Percentiles rank a stretch among this genome's conserved stretches.
phyloP scores from a whole-genome alignment of 2,888 invertebrate species.

The Chymomyza procnemis region DNA sequence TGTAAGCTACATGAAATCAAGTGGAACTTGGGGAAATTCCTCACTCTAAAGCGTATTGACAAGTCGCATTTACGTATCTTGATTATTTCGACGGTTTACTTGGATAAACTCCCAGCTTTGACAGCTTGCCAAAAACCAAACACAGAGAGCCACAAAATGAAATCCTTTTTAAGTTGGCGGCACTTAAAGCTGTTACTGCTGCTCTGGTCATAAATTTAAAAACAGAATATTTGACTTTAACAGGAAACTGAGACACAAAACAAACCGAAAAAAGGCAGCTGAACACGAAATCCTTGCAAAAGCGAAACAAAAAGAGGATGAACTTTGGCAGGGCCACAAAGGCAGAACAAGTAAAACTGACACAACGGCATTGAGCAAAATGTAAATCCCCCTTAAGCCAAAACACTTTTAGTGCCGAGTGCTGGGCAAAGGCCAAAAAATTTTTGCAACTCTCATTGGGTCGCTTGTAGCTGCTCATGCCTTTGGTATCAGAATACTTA shows the following conservation, averaged over 20 bases:
- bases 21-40: too few species aligned
- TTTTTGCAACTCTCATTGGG: not conserved
- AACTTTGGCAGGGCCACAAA: not conserved
- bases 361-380: conserved; percentile 14
- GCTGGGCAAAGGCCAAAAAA: not conserved
- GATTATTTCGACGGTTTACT: conserved; percentile 6
- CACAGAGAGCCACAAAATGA: conserved; percentile 14
- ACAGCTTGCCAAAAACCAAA: conserved; percentile 10
- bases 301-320: not conserved
- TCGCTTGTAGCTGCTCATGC: not conserved
- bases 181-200: not conserved
- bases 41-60: conserved; percentile 10
- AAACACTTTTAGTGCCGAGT: conserved; percentile 22
- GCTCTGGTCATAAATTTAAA: conserved; percentile 32
- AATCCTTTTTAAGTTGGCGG: conserved; percentile 22
- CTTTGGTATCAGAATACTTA: conserved; percentile 35
- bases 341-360: conserved; percentile 12
- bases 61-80: conserved; percentile 9
- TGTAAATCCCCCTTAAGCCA: conserved; percentile 20
- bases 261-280: conserved; percentile 1
- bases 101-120: conserved; percentile 16
- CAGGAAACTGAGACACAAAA: not conserved
- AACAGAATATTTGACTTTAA: conserved; percentile 17
- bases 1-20: too few species aligned
- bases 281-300: not conserved